These are phyloP conservation scores for Linyphia triangularis DNA, from an alignment of 2,888 invertebrate genomes.

Conservation along the genomic window DNA sequence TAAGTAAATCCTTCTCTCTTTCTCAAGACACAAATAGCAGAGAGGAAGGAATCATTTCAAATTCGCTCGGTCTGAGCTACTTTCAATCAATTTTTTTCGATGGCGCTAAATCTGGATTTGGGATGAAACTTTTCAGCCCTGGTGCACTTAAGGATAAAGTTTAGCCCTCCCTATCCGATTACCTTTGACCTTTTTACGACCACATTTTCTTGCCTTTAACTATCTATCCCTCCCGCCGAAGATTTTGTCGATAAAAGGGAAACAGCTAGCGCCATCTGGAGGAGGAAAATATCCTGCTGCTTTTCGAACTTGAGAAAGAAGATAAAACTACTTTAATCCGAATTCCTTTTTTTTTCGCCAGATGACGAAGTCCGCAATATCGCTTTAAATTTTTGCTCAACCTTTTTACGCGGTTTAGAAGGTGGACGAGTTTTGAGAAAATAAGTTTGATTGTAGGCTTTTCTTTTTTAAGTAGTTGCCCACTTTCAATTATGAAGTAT, in stretches of 20 bases:
- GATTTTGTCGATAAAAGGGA: conserved; percentile 48
- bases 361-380: no score
- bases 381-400: no score
- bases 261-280: conserved; percentile 42
- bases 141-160: conserved; percentile 39
- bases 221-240: not conserved
- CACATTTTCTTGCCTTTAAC: conserved; percentile 32
- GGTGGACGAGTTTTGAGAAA: no score
- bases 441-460: no score
- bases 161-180: conserved; percentile 41
- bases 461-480: no score
- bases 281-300: not conserved
- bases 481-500: no score
- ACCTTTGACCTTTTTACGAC: conserved; percentile 63
- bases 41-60: conserved; percentile 10
- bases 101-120: conserved; percentile 16
- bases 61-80: not conserved
- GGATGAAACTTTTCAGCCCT: conserved; percentile 34
- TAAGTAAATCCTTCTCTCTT: not conserved
- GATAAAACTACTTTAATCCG: conserved; percentile 19
- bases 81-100: conserved; percentile 27
- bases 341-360: conserved; percentile 7
- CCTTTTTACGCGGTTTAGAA: no score
- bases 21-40: not conserved
- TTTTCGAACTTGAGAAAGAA: not conserved